phyloP scores from a whole-genome alignment of 2,888 invertebrate genomes.

The Mimas tiliae region DNA sequence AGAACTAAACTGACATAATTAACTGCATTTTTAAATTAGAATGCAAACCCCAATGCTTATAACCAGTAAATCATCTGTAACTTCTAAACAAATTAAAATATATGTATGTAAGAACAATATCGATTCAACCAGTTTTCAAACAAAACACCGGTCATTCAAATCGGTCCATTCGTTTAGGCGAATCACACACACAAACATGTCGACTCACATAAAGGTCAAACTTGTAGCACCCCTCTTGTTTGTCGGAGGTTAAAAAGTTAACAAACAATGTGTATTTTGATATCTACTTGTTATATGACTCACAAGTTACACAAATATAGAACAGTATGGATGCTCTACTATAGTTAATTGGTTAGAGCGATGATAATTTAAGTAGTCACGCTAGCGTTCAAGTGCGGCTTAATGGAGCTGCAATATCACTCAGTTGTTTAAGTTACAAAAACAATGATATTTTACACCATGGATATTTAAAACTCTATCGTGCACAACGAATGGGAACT shows the following conservation, averaged over 20 bases:
- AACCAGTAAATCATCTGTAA: too few species aligned
- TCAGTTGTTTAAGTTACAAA: background rate
- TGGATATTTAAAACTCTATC: background rate
- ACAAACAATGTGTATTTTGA: background rate
- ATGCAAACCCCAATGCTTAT: too few species aligned
- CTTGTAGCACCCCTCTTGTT: too few species aligned
- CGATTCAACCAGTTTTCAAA: too few species aligned
- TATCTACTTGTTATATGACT: background rate
- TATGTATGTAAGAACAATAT: too few species aligned
- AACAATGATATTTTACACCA: background rate
- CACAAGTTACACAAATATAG: background rate
- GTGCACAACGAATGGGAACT: background rate
- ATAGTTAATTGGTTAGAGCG: conserved; percentile 30
- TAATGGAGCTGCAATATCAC: background rate
- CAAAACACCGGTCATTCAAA: too few species aligned
- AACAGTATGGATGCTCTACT: conserved; percentile 1
- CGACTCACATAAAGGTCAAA: too few species aligned
- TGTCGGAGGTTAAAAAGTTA: background rate
- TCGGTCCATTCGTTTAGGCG: too few species aligned
- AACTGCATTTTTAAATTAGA: too few species aligned
- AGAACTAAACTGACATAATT: too few species aligned
- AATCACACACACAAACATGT: too few species aligned
- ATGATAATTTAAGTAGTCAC: conserved; percentile 33
- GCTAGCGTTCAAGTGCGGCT: background rate
- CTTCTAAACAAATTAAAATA: too few species aligned